A percentile compares a stretch with the other conserved stretches of the same genome.
These are phyloP conservation scores for Drosophila recens DNA, from an alignment of 2,888 invertebrate genomes.

Conservation along the genomic window DNA sequence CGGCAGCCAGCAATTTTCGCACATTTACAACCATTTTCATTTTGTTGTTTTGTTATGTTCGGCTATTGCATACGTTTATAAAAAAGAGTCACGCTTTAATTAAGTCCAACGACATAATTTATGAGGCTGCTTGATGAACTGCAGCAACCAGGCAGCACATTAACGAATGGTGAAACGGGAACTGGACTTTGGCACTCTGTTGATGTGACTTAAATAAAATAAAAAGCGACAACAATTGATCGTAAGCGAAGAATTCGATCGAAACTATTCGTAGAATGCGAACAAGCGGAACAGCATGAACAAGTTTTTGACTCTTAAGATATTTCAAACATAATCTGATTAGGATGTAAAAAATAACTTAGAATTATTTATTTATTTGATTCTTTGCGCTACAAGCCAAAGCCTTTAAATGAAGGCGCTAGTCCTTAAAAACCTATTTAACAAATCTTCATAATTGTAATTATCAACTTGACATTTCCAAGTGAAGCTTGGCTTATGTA, in stretches of 20 bases:
- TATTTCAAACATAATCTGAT: no score
- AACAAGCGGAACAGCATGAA: no score
- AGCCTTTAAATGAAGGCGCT: no score
- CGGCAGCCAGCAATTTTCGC: slow-evolving; percentile 63
- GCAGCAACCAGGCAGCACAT: neutral
- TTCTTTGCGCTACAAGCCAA: no score
- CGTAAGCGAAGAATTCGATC: slow-evolving; percentile 41
- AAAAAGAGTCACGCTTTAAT: slow-evolving; percentile 50
- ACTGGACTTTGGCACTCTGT: slow-evolving; percentile 15
- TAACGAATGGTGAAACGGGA: slow-evolving; percentile 20
- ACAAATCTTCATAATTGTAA: no score
- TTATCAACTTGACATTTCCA: no score
- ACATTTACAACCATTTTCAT: slow-evolving; percentile 55
- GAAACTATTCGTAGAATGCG: slow-evolving; percentile 43
- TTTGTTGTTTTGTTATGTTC: slow-evolving; percentile 14
- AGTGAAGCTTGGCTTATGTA: no score
- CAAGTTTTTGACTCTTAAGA: no score
- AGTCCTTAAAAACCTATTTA: no score
- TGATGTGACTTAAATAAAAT: slow-evolving; percentile 58
- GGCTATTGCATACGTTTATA: slow-evolving; percentile 17
- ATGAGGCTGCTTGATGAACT: slow-evolving; percentile 36
- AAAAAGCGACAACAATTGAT: slow-evolving; percentile 64
- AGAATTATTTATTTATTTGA: no score
- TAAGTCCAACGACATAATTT: slow-evolving; percentile 61
- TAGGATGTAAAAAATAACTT: no score